Base-by-base conservation (phyloP, 2,888 invertebrate species). In the Epsilonema sp. region DNA sequence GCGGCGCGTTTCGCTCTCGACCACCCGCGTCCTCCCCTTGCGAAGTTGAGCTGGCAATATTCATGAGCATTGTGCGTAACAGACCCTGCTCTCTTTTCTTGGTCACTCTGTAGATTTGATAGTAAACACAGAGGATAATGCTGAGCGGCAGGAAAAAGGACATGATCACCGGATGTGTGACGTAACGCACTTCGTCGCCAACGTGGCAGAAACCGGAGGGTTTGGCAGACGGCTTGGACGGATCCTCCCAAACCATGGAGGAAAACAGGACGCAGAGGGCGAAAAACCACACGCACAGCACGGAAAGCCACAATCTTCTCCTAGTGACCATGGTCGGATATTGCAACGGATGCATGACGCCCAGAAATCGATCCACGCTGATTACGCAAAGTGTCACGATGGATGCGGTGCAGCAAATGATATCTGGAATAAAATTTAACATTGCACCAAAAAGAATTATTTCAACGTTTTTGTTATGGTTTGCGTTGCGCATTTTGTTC, bases 121-220 rank as follows among this genome's bases (percentile, higher is more conserved):
- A 40, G 31, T 51, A 48, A 22, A 51, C 43, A 13, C 8, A 13
- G 23, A 51, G 36, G 22, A 51, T 49, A 41, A 51, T 25, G 26
- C 31, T 13, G 13, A 46, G 38, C 3, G 51, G 51, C 13, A 51
- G 22, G 42, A 40, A 51, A 39, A 51, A 51, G 16, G 51, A 51
- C n/a, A 49, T 26, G 3, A 51, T 26, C 13, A 37, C 40, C 19
- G 51, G 49, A 16, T 37, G 45, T 2, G 43, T 26, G 16, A 49
- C 44, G 22, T 46, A 47, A 3, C 44, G 23, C 44, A 51, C 26
- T 39, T 51, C 45, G 19, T 46, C 26, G 26, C 46, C 45, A 3
- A 51, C 51, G n/a, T 44, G 5, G 42, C 51, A 51, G 2, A 24
- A 25, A 4, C 22, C 19, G n/a, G 5, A 4, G 3, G 37, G 4